Base-by-base conservation (phyloP, 2,113 vertebrate species). In the Coturnix japonica region DNA sequence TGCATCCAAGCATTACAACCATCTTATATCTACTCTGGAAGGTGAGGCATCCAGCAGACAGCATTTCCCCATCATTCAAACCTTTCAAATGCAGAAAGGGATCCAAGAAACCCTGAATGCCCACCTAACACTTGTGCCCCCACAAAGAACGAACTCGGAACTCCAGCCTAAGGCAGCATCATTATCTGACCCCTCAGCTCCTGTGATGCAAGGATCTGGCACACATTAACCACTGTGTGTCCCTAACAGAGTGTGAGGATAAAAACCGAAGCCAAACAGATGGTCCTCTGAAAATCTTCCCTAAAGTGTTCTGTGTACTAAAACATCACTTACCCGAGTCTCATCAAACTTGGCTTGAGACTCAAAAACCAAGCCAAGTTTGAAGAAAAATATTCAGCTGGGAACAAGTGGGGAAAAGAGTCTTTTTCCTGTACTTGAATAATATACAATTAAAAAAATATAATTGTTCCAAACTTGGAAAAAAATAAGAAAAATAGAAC, bases 251-350 rank as follows among this genome's bases (percentile, higher is more conserved):
- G 92, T 91, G 92, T 90, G 89, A 94, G 91, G 85, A 82, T 72
- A 54, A 63, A 90, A 81, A 57, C 87, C 63, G 71, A 70, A 91
- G 93, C 93, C 95, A 96, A 94, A 96, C 92, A 95, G 90, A 91
- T 96, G 92, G 95, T 87, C 88, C 49, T 59, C 35, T 20, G 47
- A 93, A 96, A 91, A 90, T 79, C 94, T 95, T 93, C 86, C 87
- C 87, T 82, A 26, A 95, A 94, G 85, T 82, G 80, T 43, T 82
- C 81, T 86, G 53, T 82, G 85, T 86, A 70, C 80, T 82, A 39
- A 93, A 94, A 91, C 90, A 94, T 84, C 91, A 77, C 76, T 95
- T 79, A 90, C 85, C 86, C 93, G 85, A 15, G 79, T 80, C 88
- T 43, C 89, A 95, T 91, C 93, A 90, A 96, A 92, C 77, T 87